phyloP scores from a whole-genome alignment of 2,113 vertebrate species.

The Alexandromys fortis region DNA sequence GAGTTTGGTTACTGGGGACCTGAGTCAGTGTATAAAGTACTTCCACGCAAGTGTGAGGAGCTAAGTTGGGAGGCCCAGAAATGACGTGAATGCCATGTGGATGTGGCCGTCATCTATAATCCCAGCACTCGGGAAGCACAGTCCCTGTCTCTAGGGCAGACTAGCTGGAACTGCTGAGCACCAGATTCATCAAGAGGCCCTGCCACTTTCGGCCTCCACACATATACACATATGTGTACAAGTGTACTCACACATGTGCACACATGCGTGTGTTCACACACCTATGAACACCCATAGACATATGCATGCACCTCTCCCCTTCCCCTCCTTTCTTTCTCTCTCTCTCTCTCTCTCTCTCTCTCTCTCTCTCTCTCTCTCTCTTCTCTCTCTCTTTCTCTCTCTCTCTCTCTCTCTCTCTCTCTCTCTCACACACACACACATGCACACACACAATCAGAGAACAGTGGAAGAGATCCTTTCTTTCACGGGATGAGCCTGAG shows the following conservation, averaged over 20 bases:
- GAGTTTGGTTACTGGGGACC: too few relatives aligned
- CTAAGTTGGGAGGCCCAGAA: background rate
- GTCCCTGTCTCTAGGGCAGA: background rate
- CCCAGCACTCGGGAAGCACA: background rate
- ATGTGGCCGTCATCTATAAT: background rate
- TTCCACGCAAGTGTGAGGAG: background rate
- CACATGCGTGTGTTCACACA: background rate
- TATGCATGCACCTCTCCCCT: background rate
- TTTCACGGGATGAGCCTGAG: background rate
- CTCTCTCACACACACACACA: background rate
- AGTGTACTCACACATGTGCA: background rate
- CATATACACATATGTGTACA: background rate
- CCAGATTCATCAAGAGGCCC: too few relatives aligned
- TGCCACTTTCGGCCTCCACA: background rate
- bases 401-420: background rate
- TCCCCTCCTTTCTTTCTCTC: background rate
- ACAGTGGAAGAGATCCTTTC: background rate
- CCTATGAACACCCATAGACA: background rate
- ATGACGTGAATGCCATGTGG: background rate
- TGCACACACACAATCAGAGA: background rate
- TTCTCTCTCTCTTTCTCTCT: background rate
- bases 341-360: too few relatives aligned
- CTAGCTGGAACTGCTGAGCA: background rate
- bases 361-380: too few relatives aligned
- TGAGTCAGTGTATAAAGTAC: background rate